These are phyloP conservation scores for Drosophila athabasca DNA, from an alignment of 1,140 invertebrate species.

Conservation along the genomic window DNA sequence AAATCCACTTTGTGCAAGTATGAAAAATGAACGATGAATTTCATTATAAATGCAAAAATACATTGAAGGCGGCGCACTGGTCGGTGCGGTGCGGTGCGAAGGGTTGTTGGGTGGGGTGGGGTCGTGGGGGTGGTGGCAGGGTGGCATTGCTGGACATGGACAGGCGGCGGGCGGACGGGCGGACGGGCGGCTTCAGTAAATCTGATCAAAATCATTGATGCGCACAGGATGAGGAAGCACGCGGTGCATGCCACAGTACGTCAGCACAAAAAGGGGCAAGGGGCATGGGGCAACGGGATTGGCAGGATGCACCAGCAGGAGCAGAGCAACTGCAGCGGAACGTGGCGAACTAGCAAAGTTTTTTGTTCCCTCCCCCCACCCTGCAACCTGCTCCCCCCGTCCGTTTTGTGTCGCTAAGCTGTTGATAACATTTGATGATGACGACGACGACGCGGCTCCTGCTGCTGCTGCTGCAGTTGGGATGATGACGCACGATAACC, in stretches of 20 bases:
- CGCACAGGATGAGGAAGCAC: constrained; percentile 55
- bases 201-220: constrained; percentile 80
- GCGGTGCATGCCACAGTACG: too few species aligned
- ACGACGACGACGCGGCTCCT: constrained; percentile 10
- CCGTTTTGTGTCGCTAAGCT: constrained; percentile 52
- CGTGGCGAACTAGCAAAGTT: constrained; percentile 61
- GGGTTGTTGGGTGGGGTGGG: constrained; percentile 24
- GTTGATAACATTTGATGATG: constrained; percentile 74
- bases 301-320: constrained; percentile 9
- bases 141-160: constrained; percentile 35
- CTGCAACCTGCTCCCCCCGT: too few species aligned
- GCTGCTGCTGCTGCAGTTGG: too few species aligned
- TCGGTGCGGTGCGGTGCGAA: constrained; percentile 28
- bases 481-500: constrained; percentile 49
- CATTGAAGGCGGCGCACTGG: background rate
- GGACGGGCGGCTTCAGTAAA: constrained; percentile 45
- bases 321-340: constrained; percentile 39
- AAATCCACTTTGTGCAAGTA: constrained; percentile 76
- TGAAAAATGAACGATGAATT: constrained; percentile 78
- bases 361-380: constrained; percentile 23
- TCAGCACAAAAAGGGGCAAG: background rate
- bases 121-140: constrained; percentile 32
- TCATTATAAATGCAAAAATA: constrained; percentile 79
- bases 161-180: constrained; percentile 6
- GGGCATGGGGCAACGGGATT: background rate